phyloP scores from a whole-genome alignment of 1,140 invertebrate genomes.

The Drosophila quadrilineata region DNA sequence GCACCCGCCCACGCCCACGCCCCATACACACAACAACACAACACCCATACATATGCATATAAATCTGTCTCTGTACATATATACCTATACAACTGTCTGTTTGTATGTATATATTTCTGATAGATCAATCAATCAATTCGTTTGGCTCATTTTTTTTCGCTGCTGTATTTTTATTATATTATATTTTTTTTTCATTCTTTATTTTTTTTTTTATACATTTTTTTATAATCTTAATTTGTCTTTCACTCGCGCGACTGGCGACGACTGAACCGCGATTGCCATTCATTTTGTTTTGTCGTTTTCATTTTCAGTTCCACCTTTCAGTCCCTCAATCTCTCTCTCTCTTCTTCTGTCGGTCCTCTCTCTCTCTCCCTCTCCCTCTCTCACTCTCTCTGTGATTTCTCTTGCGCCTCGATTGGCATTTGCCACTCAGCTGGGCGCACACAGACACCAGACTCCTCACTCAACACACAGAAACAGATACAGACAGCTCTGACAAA shows the following conservation, averaged over 20 bases:
- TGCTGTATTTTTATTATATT: slow-evolving; percentile 67
- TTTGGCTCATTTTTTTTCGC: slow-evolving; percentile 30
- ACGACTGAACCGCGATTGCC: slow-evolving; percentile 66
- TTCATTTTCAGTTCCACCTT: slow-evolving; percentile 29
- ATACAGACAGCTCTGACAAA: no score
- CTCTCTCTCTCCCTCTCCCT: slow-evolving; percentile 28
- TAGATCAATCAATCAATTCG: slow-evolving; percentile 79
- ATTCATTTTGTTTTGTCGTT: slow-evolving; percentile 67
- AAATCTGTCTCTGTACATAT: no score
- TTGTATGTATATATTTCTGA: slow-evolving; percentile 52
- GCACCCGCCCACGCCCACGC: slow-evolving; percentile 8
- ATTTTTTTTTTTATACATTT: slow-evolving; percentile 68
- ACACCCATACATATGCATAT: no score
- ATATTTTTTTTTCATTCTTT: slow-evolving; percentile 49
- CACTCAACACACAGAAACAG: no score
- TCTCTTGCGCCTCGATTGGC: slow-evolving; percentile 27
- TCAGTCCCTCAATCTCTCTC: not conserved
- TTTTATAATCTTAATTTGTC: slow-evolving; percentile 80
- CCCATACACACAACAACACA: slow-evolving; percentile 15
- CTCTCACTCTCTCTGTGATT: slow-evolving; percentile 29
- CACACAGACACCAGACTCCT: slow-evolving; percentile 21
- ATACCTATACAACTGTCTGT: slow-evolving; percentile 4
- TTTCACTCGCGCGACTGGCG: slow-evolving; percentile 65
- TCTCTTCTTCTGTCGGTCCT: slow-evolving; percentile 23
- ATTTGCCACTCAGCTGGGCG: slow-evolving; percentile 41